phyloP scores from a whole-genome alignment of 2,113 vertebrate species.

The Shinisaurus crocodilurus region DNA sequence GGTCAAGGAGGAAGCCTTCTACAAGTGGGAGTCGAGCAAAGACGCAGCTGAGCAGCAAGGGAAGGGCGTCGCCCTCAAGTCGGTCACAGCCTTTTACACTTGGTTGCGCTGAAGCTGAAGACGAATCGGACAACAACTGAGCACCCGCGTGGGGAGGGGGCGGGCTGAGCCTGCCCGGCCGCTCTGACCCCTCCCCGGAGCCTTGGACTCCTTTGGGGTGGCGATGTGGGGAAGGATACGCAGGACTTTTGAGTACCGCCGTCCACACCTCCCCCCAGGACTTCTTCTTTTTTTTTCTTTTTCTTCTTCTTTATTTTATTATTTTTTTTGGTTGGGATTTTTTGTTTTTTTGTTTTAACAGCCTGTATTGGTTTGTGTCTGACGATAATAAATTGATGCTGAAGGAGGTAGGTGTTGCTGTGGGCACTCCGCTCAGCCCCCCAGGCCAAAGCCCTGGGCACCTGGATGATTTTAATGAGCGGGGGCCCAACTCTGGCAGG shows the following conservation, averaged over 20 bases:
- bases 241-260: neutral
- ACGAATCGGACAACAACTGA: conserved; percentile 97
- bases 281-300: neutral
- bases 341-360: conserved; percentile 58
- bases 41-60: conserved; percentile 93
- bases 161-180: conserved; percentile 27
- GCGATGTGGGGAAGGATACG: neutral
- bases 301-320: neutral
- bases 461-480: conserved; percentile 42
- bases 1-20: conserved; percentile 97
- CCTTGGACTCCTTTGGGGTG: conserved; percentile 59
- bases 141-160: conserved; percentile 49
- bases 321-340: conserved; percentile 41
- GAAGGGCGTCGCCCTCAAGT: conserved; percentile 97
- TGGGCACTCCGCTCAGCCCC: conserved; percentile 53
- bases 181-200: conserved; percentile 1
- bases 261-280: neutral
- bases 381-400: conserved; percentile 69
- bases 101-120: conserved; percentile 94
- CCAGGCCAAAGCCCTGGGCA: conserved; percentile 26
- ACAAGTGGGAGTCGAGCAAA: conserved; percentile 97
- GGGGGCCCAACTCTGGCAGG: conserved; percentile 33
- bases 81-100: conserved; percentile 96
- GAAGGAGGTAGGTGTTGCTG: conserved; percentile 52
- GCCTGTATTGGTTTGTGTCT: conserved; percentile 67